These are phyloP conservation scores for Leucozona laternaria DNA, from an alignment of 2,888 invertebrate species.

Conservation along the genomic window DNA sequence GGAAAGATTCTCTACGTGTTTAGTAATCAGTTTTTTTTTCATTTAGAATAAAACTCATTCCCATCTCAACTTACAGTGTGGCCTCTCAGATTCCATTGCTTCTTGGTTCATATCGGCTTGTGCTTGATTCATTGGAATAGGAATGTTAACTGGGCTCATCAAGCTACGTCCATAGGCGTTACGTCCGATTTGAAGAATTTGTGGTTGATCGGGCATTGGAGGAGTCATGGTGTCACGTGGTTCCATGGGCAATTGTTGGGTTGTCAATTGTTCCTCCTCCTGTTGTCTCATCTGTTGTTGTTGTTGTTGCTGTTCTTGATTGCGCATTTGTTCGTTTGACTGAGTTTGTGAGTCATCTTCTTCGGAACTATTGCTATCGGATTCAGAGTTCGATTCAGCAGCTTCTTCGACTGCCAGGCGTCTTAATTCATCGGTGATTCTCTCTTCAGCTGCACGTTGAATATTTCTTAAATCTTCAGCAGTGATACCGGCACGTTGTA, in stretches of 20 bases:
- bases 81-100: slow-evolving; percentile 85
- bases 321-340: slow-evolving; percentile 77
- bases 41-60: no score
- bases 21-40: no score
- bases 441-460: slow-evolving; percentile 83
- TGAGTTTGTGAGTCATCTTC: slow-evolving; percentile 78
- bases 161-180: slow-evolving; percentile 84
- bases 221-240: slow-evolving; percentile 82
- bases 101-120: slow-evolving; percentile 85
- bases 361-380: slow-evolving; percentile 78
- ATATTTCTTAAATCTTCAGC: slow-evolving; percentile 83
- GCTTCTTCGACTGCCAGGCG: slow-evolving; percentile 81
- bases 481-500: slow-evolving; percentile 83
- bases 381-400: slow-evolving; percentile 79
- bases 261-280: slow-evolving; percentile 68
- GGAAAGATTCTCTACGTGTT: no score
- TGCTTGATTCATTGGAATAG: slow-evolving; percentile 86
- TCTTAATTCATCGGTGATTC: slow-evolving; percentile 82
- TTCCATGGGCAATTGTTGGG: slow-evolving; percentile 81
- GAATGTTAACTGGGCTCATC: slow-evolving; percentile 84
- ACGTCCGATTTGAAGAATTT: slow-evolving; percentile 82
- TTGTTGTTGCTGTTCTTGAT: slow-evolving; percentile 78
- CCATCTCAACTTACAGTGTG: slow-evolving; percentile 89
- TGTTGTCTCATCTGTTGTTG: slow-evolving; percentile 82
- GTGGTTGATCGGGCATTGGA: slow-evolving; percentile 82